Percentiles rank a stretch among this genome's conserved stretches.
phyloP scores from a whole-genome alignment of 2,888 invertebrate species.

The Polydrusus pterygomalis region DNA sequence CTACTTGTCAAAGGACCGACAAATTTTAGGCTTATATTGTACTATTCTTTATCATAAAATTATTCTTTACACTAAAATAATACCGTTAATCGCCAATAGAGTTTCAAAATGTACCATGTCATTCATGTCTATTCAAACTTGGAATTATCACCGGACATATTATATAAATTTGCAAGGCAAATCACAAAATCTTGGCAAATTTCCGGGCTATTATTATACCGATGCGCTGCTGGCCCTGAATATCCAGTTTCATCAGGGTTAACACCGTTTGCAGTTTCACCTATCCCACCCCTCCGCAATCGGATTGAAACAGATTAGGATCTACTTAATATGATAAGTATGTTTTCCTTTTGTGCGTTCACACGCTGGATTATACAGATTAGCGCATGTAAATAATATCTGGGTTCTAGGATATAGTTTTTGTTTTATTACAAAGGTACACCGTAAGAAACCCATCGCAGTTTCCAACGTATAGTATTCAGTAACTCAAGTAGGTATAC shows the following conservation, averaged over 20 bases:
- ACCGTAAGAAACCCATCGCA: too few species aligned
- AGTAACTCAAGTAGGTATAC: too few species aligned
- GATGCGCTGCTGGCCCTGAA: not conserved
- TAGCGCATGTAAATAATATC: slow-evolving; percentile 42
- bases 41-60: too few species aligned
- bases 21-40: too few species aligned
- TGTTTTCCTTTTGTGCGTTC: slow-evolving; percentile 59
- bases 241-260: slow-evolving; percentile 25
- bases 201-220: slow-evolving; percentile 10
- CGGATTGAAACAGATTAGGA: slow-evolving; percentile 59
- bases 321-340: slow-evolving; percentile 63
- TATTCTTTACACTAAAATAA: too few species aligned
- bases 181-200: not conserved
- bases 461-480: too few species aligned
- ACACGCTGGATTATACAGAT: slow-evolving; percentile 59
- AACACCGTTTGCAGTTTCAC: slow-evolving; percentile 22
- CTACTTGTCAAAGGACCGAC: too few species aligned
- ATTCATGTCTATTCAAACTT: not conserved
- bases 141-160: not conserved
- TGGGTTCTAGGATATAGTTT: not conserved
- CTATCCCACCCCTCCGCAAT: slow-evolving; percentile 40
- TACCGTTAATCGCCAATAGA: too few species aligned
- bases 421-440: too few species aligned
- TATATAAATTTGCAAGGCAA: slow-evolving; percentile 5
- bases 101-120: not conserved